A percentile compares a stretch with the other conserved stretches of the same genome.
phyloP scores from a whole-genome alignment of 2,797 vertebrate genomes.

The Acrossocheilus wenchowensis region DNA sequence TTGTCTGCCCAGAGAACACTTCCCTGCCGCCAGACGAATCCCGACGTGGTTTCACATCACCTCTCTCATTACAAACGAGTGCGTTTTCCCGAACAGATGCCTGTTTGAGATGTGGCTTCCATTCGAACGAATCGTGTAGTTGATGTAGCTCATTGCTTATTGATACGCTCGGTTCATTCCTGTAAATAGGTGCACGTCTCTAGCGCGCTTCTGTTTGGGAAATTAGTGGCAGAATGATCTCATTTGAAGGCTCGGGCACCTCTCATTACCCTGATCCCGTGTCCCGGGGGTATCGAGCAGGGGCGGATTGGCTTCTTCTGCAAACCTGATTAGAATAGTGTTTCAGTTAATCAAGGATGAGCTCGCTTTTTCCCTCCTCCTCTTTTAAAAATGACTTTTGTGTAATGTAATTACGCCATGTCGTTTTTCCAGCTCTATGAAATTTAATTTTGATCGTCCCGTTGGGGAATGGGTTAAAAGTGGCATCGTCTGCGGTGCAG shows the following conservation, averaged over 20 bases:
- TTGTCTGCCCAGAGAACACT: constrained; percentile 39
- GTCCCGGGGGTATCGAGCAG: constrained; percentile 44
- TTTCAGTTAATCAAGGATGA: constrained; percentile 64
- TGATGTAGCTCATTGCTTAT: constrained; percentile 59
- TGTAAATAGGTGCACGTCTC: constrained; percentile 50
- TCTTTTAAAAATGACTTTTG: constrained; percentile 61
- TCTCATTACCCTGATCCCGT: constrained; percentile 61
- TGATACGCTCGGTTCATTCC: constrained; percentile 47
- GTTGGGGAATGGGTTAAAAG: constrained; percentile 27
- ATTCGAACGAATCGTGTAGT: constrained; percentile 46
- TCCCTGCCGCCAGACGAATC: constrained; percentile 37
- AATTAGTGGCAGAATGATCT: constrained; percentile 64
- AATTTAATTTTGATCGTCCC: constrained; percentile 54
- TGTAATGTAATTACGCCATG: constrained; percentile 64
- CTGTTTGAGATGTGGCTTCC: constrained; percentile 37
- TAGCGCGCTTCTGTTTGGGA: constrained; percentile 57
- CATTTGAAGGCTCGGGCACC: constrained; percentile 57
- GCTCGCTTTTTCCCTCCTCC: constrained; percentile 47
- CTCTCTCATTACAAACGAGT: constrained; percentile 41
- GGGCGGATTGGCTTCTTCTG: constrained; percentile 56
- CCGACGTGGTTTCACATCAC: constrained; percentile 52
- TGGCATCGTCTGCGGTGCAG: constrained; percentile 7
- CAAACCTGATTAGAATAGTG: constrained; percentile 67
- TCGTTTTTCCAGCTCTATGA: constrained; percentile 49
- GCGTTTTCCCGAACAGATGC: constrained; percentile 38